A percentile compares a stretch with the other conserved stretches of the same genome.
These are phyloP conservation scores for Notothenia coriiceps DNA, from an alignment of 2,113 vertebrate species.

Conservation along the genomic window DNA sequence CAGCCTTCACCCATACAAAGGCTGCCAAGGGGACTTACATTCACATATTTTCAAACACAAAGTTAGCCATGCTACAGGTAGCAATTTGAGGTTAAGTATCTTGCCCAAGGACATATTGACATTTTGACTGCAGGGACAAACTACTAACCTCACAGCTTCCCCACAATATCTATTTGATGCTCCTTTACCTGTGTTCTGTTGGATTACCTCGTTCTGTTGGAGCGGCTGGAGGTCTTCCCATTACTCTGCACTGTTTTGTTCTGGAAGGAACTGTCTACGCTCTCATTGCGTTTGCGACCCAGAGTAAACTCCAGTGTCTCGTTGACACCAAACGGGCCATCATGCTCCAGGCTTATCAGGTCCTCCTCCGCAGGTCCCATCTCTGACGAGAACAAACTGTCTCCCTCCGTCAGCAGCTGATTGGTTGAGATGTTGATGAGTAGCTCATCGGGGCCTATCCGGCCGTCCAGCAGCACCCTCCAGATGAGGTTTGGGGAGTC, in stretches of 20 bases:
- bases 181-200: not conserved
- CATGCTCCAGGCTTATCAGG: slow-evolving; percentile 82
- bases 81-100: too few relatives aligned
- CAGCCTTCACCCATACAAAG: too few relatives aligned
- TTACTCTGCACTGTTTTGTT: slow-evolving; percentile 84
- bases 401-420: slow-evolving; percentile 86
- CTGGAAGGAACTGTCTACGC: slow-evolving; percentile 82
- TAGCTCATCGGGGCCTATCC: slow-evolving; percentile 83
- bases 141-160: too few relatives aligned
- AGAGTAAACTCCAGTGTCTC: slow-evolving; percentile 89
- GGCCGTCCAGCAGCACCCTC: slow-evolving; percentile 84
- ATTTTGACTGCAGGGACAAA: too few relatives aligned
- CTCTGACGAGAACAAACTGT: slow-evolving; percentile 75
- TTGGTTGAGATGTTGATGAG: slow-evolving; percentile 89
- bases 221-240: slow-evolving; percentile 81
- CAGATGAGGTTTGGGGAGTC: slow-evolving; percentile 90
- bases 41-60: too few relatives aligned
- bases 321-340: slow-evolving; percentile 74
- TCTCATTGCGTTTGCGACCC: slow-evolving; percentile 83
- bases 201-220: slow-evolving; percentile 92
- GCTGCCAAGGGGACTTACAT: too few relatives aligned
- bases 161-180: not conserved
- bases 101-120: too few relatives aligned
- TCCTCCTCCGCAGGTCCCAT: slow-evolving; percentile 78
- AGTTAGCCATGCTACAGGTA: too few relatives aligned